These are phyloP conservation scores for Hypomecis atomaria DNA, from an alignment of 2,888 invertebrate species.

Conservation along the genomic window DNA sequence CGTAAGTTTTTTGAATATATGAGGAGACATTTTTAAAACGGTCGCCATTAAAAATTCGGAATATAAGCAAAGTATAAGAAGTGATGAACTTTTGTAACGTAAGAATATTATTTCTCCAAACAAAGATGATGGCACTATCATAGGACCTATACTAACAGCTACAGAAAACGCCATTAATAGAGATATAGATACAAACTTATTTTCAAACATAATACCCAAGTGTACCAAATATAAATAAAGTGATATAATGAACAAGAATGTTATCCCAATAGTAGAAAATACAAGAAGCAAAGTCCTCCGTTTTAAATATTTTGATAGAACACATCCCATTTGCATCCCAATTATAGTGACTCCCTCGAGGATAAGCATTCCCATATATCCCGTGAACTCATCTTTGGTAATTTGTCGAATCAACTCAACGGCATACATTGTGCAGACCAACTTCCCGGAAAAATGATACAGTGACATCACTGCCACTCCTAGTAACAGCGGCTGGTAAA, in stretches of 20 bases:
- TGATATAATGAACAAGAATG: constrained; percentile 58
- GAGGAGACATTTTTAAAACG: constrained; percentile 59
- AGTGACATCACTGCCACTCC: constrained; percentile 53
- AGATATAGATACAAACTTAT: constrained; percentile 54
- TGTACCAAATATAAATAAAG: constrained; percentile 60
- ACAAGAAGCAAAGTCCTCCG: constrained; percentile 58
- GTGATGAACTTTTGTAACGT: constrained; percentile 57
- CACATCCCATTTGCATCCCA: constrained; percentile 64
- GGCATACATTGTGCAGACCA: constrained; percentile 60
- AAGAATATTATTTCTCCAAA: constrained; percentile 64
- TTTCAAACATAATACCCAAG: constrained; percentile 51
- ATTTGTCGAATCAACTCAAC: constrained; percentile 61
- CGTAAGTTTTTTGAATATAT: constrained; percentile 54
- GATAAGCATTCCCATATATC: constrained; percentile 65
- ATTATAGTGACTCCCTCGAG: constrained; percentile 67
- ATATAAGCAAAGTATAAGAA: constrained; percentile 52
- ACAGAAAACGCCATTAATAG: constrained; percentile 60
- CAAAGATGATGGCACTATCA: constrained; percentile 62
- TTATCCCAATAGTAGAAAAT: constrained; percentile 55
- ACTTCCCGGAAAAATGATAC: constrained; percentile 62
- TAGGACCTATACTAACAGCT: constrained; percentile 65
- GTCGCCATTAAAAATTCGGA: constrained; percentile 56
- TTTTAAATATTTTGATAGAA: constrained; percentile 55
- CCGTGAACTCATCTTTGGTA: constrained; percentile 55
- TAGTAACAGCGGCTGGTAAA: constrained; percentile 57